Evolutionary conservation across 2,797 vertebrate species (phyloP).

Genomic region (Malurus leucopterus): DNA sequence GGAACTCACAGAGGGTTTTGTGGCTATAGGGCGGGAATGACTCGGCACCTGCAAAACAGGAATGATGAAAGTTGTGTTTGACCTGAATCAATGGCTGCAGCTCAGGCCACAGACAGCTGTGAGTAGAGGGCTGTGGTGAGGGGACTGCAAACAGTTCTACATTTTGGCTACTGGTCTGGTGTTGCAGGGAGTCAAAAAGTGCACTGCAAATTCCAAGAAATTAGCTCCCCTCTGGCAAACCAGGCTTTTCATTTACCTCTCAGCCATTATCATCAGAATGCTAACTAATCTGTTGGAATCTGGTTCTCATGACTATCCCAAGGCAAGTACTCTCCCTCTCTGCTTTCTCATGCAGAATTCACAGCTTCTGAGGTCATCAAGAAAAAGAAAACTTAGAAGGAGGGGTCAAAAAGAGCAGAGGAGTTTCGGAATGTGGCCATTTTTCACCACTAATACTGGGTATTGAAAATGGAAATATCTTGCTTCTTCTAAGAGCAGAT

Average conservation of each 20-base stretch:
- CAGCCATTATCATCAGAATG: not conserved
- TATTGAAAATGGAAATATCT: not conserved
- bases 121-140: not conserved
- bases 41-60: not conserved
- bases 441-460: not conserved
- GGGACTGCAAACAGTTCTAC: not conserved
- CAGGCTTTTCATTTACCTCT: not conserved
- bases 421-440: not conserved
- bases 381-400: not conserved
- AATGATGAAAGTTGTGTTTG: not conserved
- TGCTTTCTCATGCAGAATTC: not conserved
- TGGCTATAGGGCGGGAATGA: not conserved
- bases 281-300: not conserved
- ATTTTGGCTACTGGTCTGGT: not conserved
- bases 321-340: not conserved
- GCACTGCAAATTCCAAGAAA: not conserved
- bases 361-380: not conserved
- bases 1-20: not conserved
- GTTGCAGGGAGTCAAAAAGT: not conserved
- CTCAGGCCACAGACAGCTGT: not conserved
- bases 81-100: not conserved
- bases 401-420: not conserved
- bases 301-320: not conserved
- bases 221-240: not conserved
- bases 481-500: not conserved